phyloP scores from a whole-genome alignment of 2,888 invertebrate species.

The Liposcelis brunnea region DNA sequence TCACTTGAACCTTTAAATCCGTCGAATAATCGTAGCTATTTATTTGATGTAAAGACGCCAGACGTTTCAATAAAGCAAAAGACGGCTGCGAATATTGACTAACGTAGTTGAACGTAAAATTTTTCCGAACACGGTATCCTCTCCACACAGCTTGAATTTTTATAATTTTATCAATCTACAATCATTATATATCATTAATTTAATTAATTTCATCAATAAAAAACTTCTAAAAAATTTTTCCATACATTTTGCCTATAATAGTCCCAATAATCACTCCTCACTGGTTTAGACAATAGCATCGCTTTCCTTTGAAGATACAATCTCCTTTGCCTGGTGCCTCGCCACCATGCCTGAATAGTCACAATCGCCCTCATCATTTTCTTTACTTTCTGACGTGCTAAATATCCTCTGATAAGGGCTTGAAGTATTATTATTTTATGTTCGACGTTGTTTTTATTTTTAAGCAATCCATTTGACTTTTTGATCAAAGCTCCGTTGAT shows the following conservation, averaged over 20 bases:
- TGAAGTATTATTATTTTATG: conserved; percentile 36
- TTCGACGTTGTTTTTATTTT: conserved; percentile 23
- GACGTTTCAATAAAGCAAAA: conserved; percentile 41
- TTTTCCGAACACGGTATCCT: conserved; percentile 41
- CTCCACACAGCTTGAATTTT: conserved; percentile 53
- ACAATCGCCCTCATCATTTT: conserved; percentile 29
- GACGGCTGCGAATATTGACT: conserved; percentile 38
- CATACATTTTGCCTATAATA: too few species aligned
- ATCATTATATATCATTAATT: too few species aligned
- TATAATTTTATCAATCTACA: conserved; percentile 24
- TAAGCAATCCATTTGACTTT: too few species aligned
- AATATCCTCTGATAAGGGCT: conserved; percentile 39
- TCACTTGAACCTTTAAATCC: conserved; percentile 42
- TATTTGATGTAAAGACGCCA: conserved; percentile 50
- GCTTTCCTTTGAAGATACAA: too few species aligned
- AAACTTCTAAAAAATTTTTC: conserved; percentile 6
- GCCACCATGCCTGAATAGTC: conserved; percentile 47
- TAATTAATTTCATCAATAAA: too few species aligned
- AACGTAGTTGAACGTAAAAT: conserved; percentile 35
- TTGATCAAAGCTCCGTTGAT: neutral
- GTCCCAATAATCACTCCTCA: too few species aligned
- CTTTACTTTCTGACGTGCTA: conserved; percentile 32
- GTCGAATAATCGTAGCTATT: conserved; percentile 54
- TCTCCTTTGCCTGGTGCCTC: conserved; percentile 26
- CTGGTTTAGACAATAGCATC: too few species aligned